These are phyloP conservation scores for Phaedon cochleariae DNA, from an alignment of 2,888 invertebrate species.

Conservation along the genomic window DNA sequence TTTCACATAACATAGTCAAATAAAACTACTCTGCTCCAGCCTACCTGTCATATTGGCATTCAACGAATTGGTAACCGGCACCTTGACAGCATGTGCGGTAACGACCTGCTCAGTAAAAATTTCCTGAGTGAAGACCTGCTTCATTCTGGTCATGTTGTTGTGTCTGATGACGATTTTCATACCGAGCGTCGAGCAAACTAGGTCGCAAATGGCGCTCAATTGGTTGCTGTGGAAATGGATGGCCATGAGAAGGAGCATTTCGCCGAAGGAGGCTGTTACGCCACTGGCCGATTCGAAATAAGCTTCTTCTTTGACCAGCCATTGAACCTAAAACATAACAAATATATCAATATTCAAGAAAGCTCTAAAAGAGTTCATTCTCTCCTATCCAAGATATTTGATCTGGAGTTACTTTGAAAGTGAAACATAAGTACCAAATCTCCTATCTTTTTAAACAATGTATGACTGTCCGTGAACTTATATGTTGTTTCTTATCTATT, in stretches of 20 bases:
- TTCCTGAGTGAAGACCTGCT: conserved; percentile 94
- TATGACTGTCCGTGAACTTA: too few species aligned
- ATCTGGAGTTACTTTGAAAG: too few species aligned
- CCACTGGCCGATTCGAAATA: conserved; percentile 88
- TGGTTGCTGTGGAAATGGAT: conserved; percentile 98
- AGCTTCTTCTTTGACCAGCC: conserved; percentile 90
- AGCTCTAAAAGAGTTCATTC: too few species aligned
- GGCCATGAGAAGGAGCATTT: conserved; percentile 94
- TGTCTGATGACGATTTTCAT: conserved; percentile 92
- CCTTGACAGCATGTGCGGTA: conserved; percentile 94
- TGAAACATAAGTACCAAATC: neutral
- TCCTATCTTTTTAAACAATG: too few species aligned
- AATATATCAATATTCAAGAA: neutral
- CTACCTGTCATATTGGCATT: conserved; percentile 82
- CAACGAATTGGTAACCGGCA: conserved; percentile 89
- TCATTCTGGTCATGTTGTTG: conserved; percentile 87
- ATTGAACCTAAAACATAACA: conserved; percentile 67
- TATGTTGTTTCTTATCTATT: too few species aligned
- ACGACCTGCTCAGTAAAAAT: conserved; percentile 98
- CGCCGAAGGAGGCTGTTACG: conserved; percentile 89
- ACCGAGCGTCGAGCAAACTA: conserved; percentile 92
- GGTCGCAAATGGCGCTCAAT: conserved; percentile 89
- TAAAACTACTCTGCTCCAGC: too few species aligned
- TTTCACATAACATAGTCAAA: too few species aligned
- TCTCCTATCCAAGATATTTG: too few species aligned